These are phyloP conservation scores for Peromyscus aztecus DNA, from an alignment of 2,797 vertebrate genomes.

Conservation along the genomic window DNA sequence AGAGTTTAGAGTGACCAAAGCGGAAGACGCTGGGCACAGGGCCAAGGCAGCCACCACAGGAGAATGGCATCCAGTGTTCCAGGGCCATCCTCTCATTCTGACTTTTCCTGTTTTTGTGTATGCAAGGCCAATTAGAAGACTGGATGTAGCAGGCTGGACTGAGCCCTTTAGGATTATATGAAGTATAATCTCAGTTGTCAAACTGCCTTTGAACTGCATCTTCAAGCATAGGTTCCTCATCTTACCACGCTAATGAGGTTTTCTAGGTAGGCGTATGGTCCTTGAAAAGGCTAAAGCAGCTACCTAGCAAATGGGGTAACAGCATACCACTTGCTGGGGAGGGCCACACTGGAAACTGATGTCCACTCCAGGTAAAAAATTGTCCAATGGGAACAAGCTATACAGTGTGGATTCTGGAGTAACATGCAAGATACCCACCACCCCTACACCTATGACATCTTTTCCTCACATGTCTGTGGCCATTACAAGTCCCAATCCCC, in stretches of 20 bases:
- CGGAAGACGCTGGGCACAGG: background rate
- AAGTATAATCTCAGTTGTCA: background rate
- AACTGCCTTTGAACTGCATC: background rate
- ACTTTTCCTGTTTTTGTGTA: background rate
- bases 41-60: background rate
- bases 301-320: background rate
- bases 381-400: background rate
- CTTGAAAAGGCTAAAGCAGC: background rate
- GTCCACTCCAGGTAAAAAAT: background rate
- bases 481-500: background rate
- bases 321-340: background rate
- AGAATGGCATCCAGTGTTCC: background rate
- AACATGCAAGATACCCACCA: background rate
- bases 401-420: background rate
- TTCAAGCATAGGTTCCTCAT: background rate
- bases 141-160: background rate
- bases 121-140: background rate
- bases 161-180: background rate
- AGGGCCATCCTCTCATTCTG: background rate
- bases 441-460: background rate
- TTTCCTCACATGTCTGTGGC: background rate
- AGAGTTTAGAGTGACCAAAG: background rate
- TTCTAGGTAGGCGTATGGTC: background rate
- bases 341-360: background rate
- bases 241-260: background rate